These are phyloP conservation scores for Tragelaphus scriptus DNA, from an alignment of 2,113 vertebrate genomes.

Conservation along the genomic window DNA sequence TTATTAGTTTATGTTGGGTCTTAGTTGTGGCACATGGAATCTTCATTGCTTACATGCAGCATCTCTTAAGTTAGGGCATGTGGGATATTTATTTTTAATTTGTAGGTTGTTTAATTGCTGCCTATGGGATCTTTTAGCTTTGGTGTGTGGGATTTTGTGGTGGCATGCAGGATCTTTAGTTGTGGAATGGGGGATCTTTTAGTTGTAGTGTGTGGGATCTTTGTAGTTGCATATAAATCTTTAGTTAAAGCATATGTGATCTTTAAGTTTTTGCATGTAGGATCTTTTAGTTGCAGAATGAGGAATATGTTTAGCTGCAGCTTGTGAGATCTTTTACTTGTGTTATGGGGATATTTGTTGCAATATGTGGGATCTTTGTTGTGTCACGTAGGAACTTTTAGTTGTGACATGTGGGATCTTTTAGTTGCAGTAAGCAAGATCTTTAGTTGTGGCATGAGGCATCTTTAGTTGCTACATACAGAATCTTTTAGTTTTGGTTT, in stretches of 20 bases:
- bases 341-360: neutral
- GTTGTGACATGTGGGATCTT: neutral
- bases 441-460: neutral
- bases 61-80: no score
- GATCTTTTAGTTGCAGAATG: neutral
- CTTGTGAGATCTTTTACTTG: neutral
- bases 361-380: neutral
- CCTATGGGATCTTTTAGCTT: no score
- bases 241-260: neutral
- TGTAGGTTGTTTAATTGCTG: no score
- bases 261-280: neutral
- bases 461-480: neutral
- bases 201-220: neutral
- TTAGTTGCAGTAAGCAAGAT: neutral
- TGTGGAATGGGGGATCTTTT: neutral
- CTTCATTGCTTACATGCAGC: no score
- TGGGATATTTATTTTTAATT: no score
- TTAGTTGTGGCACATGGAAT: no score
- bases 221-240: neutral
- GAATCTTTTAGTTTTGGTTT: neutral
- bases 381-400: rapidly evolving
- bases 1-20: no score
- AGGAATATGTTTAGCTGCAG: neutral
- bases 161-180: neutral
- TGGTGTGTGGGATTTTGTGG: no score